These are phyloP conservation scores for Mola mola DNA, from an alignment of 2,113 vertebrate species.

Conservation along the genomic window DNA sequence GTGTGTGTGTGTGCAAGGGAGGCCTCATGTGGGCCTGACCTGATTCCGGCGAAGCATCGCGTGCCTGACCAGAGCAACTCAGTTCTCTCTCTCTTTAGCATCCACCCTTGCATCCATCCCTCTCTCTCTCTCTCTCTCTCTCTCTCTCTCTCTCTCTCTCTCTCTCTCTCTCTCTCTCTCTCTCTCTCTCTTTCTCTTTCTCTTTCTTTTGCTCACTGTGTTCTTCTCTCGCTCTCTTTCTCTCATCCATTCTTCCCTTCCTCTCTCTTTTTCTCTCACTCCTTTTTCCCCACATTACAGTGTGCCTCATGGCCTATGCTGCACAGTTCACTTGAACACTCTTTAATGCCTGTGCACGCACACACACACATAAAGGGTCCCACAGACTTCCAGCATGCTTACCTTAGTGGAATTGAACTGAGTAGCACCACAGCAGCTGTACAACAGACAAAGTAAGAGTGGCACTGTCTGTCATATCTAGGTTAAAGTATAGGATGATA, in stretches of 20 bases:
- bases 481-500: slow-evolving; percentile 25
- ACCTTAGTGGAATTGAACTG: slow-evolving; percentile 42
- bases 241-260: slow-evolving; percentile 27
- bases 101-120: slow-evolving; percentile 34
- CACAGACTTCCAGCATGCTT: slow-evolving; percentile 33
- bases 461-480: slow-evolving; percentile 24
- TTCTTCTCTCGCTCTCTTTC: slow-evolving; percentile 46
- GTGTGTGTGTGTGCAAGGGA: slow-evolving; percentile 41
- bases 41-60: slow-evolving; percentile 76
- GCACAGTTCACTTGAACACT: slow-evolving; percentile 53
- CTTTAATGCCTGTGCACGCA: slow-evolving; percentile 16
- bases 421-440: slow-evolving; percentile 17
- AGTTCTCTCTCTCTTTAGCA: slow-evolving; percentile 58
- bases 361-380: slow-evolving; percentile 22
- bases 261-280: background rate
- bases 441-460: slow-evolving; percentile 16
- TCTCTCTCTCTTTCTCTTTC: background rate
- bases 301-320: slow-evolving; percentile 60
- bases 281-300: slow-evolving; percentile 48
- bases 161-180: slow-evolving; percentile 3
- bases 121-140: slow-evolving; percentile 11
- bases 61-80: slow-evolving; percentile 68
- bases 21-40: slow-evolving; percentile 75
- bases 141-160: slow-evolving; percentile 38
- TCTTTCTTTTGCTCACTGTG: slow-evolving; percentile 9